phyloP scores from a whole-genome alignment of 2,797 vertebrate genomes.

The Pantherophis alleghaniensis region DNA sequence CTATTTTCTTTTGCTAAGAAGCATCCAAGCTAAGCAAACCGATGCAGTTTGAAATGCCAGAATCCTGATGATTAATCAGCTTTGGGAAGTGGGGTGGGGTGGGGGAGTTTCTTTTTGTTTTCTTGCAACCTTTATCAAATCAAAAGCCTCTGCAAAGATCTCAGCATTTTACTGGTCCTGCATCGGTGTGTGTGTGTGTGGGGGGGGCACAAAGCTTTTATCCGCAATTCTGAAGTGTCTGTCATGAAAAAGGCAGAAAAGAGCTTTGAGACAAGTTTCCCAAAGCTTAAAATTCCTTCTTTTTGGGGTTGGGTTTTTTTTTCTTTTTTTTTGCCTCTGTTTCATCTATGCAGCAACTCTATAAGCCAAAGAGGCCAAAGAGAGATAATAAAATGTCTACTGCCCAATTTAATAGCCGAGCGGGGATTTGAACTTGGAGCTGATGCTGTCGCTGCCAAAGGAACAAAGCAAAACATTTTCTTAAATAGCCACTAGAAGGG shows the following conservation, averaged over 20 bases:
- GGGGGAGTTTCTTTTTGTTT: not conserved
- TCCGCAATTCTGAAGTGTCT: not conserved
- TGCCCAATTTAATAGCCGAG: not conserved
- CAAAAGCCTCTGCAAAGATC: not conserved
- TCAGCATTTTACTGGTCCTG: not conserved
- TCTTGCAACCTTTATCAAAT: not conserved
- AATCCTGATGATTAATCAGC: not conserved
- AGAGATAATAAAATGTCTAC: not conserved
- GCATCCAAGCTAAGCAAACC: too few relatives aligned
- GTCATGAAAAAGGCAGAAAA: not conserved
- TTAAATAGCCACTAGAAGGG: not conserved
- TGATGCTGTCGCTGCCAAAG: too few relatives aligned
- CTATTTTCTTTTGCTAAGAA: not conserved
- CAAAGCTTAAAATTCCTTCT: not conserved
- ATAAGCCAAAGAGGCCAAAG: not conserved
- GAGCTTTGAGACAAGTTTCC: not conserved
- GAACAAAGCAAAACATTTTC: not conserved
- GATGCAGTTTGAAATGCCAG: not conserved
- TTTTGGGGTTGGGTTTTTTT: too few relatives aligned
- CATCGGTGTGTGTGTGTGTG: accelerated
- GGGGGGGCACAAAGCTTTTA: not conserved
- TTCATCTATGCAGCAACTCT: too few relatives aligned
- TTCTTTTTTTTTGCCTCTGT: too few relatives aligned
- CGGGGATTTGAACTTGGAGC: not conserved
- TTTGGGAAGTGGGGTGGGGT: too few relatives aligned